A percentile compares a stretch with the other conserved stretches of the same genome.
Evolutionary conservation across 2,888 invertebrate genomes (phyloP).

Genomic region (Platynereis dumerilii): DNA sequence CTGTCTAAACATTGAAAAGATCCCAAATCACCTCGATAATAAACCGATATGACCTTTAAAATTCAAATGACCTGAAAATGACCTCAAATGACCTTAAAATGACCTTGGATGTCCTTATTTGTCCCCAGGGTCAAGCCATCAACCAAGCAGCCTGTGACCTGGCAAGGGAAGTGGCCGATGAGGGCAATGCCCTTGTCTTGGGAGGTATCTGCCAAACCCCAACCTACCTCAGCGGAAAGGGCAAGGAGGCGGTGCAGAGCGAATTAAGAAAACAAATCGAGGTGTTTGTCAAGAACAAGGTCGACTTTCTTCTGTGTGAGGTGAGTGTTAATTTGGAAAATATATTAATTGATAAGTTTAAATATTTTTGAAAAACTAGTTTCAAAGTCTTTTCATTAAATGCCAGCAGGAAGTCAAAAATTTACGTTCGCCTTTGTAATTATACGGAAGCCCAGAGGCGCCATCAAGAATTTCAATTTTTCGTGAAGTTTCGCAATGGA

Average conservation of each 20-base stretch:
- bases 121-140: constrained; percentile 51
- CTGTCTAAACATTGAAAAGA: too few species aligned
- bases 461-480: too few species aligned
- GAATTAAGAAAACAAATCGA: constrained; percentile 60
- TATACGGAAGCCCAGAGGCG: too few species aligned
- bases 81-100: too few species aligned
- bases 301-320: constrained; percentile 63
- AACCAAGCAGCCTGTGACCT: constrained; percentile 61
- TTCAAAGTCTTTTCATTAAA: not conserved
- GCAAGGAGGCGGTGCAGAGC: constrained; percentile 52
- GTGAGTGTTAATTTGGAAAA: constrained; percentile 43
- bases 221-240: constrained; percentile 55
- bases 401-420: too few species aligned
- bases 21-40: too few species aligned
- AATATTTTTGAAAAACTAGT: too few species aligned
- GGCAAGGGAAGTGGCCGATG: constrained; percentile 58
- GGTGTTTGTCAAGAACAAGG: constrained; percentile 58
- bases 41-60: too few species aligned
- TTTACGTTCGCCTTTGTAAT: too few species aligned
- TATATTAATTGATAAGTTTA: not conserved
- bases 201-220: constrained; percentile 62
- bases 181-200: constrained; percentile 58
- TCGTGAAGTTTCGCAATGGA: too few species aligned
- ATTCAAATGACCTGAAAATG: too few species aligned
- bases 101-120: not conserved